Evolutionary conservation across 2,888 invertebrate genomes (phyloP), one percentile per base, ranked within the genome.

Genomic region (Synergus japonicus): DNA sequence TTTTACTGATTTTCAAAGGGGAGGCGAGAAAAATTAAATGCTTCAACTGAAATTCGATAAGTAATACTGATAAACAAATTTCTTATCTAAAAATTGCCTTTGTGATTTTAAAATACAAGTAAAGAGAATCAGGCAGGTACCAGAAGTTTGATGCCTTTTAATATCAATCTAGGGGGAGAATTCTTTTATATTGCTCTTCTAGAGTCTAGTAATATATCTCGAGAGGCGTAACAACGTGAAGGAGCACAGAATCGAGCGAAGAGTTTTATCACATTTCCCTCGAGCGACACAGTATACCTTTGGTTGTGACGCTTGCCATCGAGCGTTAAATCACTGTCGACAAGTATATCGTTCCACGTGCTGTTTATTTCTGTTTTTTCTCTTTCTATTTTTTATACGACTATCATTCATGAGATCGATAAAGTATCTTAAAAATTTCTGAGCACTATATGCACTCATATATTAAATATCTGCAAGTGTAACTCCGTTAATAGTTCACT

Each of bases 291-390:
- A 58, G 73, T 63, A 46, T 46, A 13, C 10, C 12, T 22, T 63
- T 29, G 13, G 29, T 63, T 29, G 29, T 63, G 73, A 73, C 73
- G 73, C 49, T 73, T 73, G 37, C 73, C 73, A 29, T 58, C 54
- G 37, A 54, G 73, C 73, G 73, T 73, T 73, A 73, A 73, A 73
- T 73, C 73, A 73, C 73, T 73, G 73, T 54, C 54, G 37, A 73
- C 73, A 5, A 73, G 54, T 58, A 54, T 54, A 73, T 73, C 73
- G 73, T 73, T 73, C 54, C 69, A 13, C 49, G 73, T 54, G 54
- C 29, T 4, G 54, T 73, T 73, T 73, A 73, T 73, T 29, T 29
- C 29, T 29, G 29, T 29, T 73, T 37, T 29, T 46, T 54, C 41
- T 41, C 10, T 29, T 15, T 29, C 37, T 29, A 49, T n/a, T 73